These are phyloP conservation scores for Bugula neritina DNA, from an alignment of 2,888 invertebrate genomes.

Conservation along the genomic window DNA sequence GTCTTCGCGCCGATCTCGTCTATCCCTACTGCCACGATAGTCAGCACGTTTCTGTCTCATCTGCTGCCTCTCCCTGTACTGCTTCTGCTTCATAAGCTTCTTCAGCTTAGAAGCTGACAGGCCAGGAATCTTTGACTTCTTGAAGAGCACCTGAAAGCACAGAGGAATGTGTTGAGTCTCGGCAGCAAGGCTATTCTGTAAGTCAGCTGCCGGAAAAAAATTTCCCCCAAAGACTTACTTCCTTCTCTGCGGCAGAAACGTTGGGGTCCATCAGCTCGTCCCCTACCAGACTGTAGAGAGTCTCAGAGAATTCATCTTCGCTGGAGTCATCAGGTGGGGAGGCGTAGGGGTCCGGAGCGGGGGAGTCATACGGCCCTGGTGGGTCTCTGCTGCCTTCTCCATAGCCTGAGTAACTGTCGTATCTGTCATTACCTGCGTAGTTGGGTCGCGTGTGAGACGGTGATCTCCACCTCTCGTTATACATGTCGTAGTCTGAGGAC, in stretches of 20 bases:
- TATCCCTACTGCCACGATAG: neutral
- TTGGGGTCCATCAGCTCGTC: conserved; percentile 42
- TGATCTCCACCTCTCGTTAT: conserved; percentile 15
- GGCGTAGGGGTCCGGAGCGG: conserved; percentile 13
- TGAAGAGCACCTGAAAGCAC: neutral
- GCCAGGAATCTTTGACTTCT: conserved; percentile 10
- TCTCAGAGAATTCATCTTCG: conserved; percentile 13
- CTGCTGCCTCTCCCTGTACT: conserved; percentile 30
- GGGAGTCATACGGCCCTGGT: neutral
- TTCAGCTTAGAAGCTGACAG: conserved; percentile 21
- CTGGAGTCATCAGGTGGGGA: conserved; percentile 26
- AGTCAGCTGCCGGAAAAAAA: too few relatives aligned
- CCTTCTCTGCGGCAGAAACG: conserved; percentile 39
- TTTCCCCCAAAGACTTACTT: too few relatives aligned
- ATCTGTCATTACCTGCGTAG: neutral
- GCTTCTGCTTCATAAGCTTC: conserved; percentile 32
- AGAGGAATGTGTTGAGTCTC: neutral
- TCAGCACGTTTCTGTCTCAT: conserved; percentile 31
- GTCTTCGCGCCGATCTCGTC: conserved; percentile 12
- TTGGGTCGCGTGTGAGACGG: neutral
- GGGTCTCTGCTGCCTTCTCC: neutral
- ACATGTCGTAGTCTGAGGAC: neutral
- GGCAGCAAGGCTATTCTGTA: too few relatives aligned
- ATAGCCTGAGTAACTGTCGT: conserved; percentile 3
- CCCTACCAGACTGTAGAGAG: conserved; percentile 37